Percentiles rank a stretch among this genome's conserved stretches.
Conservation (phyloP, 2,888 invertebrate genomes). For the Aphrophora alni region DNA sequence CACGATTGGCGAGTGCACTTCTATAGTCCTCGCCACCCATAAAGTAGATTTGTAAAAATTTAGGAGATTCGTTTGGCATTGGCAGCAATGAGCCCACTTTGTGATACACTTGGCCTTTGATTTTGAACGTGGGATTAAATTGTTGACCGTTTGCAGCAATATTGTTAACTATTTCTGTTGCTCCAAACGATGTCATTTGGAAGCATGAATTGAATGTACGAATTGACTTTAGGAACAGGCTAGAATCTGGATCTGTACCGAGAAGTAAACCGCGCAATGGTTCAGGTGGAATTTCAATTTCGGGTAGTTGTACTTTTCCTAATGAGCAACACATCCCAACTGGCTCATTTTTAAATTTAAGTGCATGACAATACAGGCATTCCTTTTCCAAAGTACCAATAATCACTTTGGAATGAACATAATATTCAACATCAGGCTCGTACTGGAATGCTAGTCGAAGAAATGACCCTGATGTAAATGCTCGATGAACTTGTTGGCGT, state of each 20-base stretch:
- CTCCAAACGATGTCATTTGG: background rate
- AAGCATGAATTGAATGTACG: background rate
- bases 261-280: slow-evolving; percentile 25
- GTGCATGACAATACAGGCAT: background rate
- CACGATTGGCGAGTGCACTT: too few relatives aligned
- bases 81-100: background rate
- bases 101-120: background rate
- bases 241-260: background rate
- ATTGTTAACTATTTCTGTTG: background rate
- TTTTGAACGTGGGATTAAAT: too few relatives aligned
- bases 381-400: background rate
- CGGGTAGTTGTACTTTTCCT: slow-evolving; percentile 34
- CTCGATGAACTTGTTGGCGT: slow-evolving; percentile 46
- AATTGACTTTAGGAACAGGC: slow-evolving; percentile 23
- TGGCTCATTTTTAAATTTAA: slow-evolving; percentile 32
- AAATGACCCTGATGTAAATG: slow-evolving; percentile 48
- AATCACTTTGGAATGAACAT: slow-evolving; percentile 49
- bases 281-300: slow-evolving; percentile 31
- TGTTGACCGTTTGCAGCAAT: too few relatives aligned
- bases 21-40: background rate
- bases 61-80: background rate
- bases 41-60: slow-evolving; percentile 16
- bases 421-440: slow-evolving; percentile 52
- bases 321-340: slow-evolving; percentile 35
- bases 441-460: slow-evolving; percentile 50